Evolutionary conservation across 2,888 invertebrate genomes (phyloP).

Genomic region (Amphimallon solstitiale): DNA sequence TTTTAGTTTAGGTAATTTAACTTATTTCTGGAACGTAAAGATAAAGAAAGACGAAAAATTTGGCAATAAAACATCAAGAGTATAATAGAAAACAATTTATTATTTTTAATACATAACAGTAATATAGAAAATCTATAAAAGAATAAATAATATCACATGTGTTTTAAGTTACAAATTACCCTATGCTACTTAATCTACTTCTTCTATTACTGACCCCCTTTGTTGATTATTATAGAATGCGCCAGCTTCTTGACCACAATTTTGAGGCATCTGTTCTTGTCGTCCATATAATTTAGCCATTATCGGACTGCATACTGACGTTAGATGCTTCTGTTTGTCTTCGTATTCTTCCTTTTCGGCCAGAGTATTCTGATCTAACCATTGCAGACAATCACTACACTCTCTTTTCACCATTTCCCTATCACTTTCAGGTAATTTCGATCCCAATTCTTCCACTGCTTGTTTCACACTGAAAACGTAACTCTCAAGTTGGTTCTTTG

Average conservation of each 20-base stretch:
- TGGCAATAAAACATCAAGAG: too few relatives aligned
- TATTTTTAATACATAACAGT: too few relatives aligned
- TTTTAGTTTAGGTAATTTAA: too few relatives aligned
- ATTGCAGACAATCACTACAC: constrained; percentile 70
- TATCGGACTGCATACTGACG: constrained; percentile 63
- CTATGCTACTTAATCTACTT: constrained; percentile 47
- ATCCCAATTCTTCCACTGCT: constrained; percentile 73
- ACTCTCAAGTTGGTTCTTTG: constrained; percentile 78
- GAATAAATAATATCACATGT: too few relatives aligned
- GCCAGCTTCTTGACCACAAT: constrained; percentile 50
- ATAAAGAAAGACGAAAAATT: too few relatives aligned
- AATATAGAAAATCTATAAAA: too few relatives aligned
- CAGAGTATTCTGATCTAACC: constrained; percentile 67
- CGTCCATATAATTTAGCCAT: constrained; percentile 68
- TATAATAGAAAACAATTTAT: too few relatives aligned
- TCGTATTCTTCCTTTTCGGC: too few relatives aligned
- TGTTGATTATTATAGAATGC: constrained; percentile 43
- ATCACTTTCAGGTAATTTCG: constrained; percentile 71
- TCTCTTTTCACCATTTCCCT: constrained; percentile 67
- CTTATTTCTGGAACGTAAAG: too few relatives aligned
- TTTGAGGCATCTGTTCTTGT: constrained; percentile 47
- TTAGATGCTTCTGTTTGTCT: constrained; percentile 66
- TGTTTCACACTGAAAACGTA: too few relatives aligned
- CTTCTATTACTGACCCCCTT: constrained; percentile 50
- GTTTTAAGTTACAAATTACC: too few relatives aligned